Conservation (phyloP, 1,140 invertebrate species). For the Pararge aegeria region DNA sequence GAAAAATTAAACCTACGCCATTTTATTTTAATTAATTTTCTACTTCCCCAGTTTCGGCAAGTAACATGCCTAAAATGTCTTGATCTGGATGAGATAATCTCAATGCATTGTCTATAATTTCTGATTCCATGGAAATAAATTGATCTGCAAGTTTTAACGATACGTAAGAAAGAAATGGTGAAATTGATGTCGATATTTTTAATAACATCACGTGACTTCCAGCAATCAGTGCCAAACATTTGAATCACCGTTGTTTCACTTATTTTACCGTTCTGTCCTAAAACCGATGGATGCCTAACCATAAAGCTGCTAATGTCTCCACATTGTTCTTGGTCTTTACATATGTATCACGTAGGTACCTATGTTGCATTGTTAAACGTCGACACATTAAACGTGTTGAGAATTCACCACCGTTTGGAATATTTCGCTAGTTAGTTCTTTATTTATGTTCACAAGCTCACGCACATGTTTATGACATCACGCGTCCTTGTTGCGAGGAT, state of each 20-base stretch:
- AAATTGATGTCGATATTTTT: constrained; percentile 6
- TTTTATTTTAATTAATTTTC: background rate
- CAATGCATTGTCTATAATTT: background rate
- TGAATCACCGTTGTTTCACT: constrained; percentile 23
- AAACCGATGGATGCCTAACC: constrained; percentile 13
- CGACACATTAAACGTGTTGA: constrained; percentile 52
- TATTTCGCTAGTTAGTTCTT: constrained; percentile 45
- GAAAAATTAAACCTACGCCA: background rate
- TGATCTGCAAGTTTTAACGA: background rate
- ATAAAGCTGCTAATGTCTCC: constrained; percentile 3
- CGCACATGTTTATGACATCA: constrained; percentile 66
- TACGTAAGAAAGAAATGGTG: background rate
- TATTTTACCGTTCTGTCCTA: constrained; percentile 23
- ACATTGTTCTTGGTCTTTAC: constrained; percentile 18
- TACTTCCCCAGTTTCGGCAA: too few species aligned
- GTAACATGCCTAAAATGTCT: too few species aligned
- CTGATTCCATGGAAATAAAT: background rate
- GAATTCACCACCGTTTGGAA: constrained; percentile 47
- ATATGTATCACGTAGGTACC: constrained; percentile 13
- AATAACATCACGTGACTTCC: constrained; percentile 21
- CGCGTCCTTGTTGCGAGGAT: constrained; percentile 71
- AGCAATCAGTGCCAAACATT: constrained; percentile 22
- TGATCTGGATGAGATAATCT: too few species aligned
- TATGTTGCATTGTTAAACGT: constrained; percentile 47
- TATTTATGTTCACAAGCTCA: constrained; percentile 56